Evolutionary conservation across 2,888 invertebrate genomes (phyloP).

Genomic region (Hemistola chrysoprasaria): DNA sequence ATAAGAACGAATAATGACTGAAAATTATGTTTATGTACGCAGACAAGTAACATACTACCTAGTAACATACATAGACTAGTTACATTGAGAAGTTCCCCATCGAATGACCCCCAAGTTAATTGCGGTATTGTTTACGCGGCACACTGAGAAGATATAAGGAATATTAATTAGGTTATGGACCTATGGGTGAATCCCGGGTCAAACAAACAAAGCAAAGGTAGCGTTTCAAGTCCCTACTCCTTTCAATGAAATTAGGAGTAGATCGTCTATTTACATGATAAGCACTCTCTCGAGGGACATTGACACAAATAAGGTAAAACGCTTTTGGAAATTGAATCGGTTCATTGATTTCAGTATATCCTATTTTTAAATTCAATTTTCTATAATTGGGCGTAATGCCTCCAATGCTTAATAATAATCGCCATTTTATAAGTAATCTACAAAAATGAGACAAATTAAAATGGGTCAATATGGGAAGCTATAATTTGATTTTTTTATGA

Average conservation of each 20-base stretch:
- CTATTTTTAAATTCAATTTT: not conserved
- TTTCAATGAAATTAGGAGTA: slow-evolving; percentile 47
- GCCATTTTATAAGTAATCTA: no score
- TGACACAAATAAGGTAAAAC: slow-evolving; percentile 33
- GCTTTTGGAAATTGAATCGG: slow-evolving; percentile 10
- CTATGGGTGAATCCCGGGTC: slow-evolving; percentile 32
- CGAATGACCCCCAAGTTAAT: slow-evolving; percentile 32
- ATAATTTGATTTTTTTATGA: no score
- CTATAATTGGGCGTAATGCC: not conserved
- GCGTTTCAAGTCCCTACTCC: slow-evolving; percentile 24
- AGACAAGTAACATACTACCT: no score
- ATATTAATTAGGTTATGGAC: slow-evolving; percentile 39
- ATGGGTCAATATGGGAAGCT: no score
- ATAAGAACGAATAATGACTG: no score
- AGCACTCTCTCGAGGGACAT: slow-evolving; percentile 20
- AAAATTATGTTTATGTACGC: no score
- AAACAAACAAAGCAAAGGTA: slow-evolving; percentile 36
- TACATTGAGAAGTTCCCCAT: no score
- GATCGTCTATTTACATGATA: slow-evolving; percentile 40
- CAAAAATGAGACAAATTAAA: no score
- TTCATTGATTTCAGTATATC: slow-evolving; percentile 4
- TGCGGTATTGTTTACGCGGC: slow-evolving; percentile 43
- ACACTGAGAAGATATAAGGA: slow-evolving; percentile 33
- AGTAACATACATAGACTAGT: no score
- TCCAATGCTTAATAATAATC: not conserved